These are phyloP conservation scores for Passer domesticus DNA, from an alignment of 2,113 vertebrate genomes.

Conservation along the genomic window DNA sequence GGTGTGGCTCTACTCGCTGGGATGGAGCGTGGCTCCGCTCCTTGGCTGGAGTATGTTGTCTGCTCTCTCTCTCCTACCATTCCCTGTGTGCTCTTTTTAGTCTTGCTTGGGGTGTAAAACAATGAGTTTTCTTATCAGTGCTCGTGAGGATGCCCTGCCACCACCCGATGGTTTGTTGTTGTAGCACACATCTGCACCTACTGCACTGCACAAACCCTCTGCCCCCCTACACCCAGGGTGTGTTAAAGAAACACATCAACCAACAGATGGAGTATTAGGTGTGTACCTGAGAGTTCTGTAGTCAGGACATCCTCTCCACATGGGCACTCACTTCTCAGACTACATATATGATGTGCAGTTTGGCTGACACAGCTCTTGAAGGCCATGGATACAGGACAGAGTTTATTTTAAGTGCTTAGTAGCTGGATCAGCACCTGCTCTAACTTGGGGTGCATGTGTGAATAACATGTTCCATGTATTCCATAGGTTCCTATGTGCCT, in stretches of 20 bases:
- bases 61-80: background rate
- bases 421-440: background rate
- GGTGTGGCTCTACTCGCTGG: slow-evolving; percentile 70
- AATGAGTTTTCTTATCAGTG: background rate
- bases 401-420: background rate
- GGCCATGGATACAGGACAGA: background rate
- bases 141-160: rapidly evolving
- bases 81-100: background rate
- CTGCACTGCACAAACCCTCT: background rate
- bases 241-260: background rate
- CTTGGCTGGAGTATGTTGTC: slow-evolving; percentile 72
- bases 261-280: background rate
- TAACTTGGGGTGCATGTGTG: background rate
- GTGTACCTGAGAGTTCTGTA: background rate
- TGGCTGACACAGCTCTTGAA: background rate
- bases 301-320: rapidly evolving
- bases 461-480: background rate
- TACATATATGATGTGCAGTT: background rate
- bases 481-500: slow-evolving; percentile 72
- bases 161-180: background rate
- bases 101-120: background rate
- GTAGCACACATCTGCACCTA: rapidly evolving
- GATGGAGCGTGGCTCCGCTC: slow-evolving; percentile 66
- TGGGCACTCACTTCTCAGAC: background rate
- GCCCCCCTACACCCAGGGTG: rapidly evolving